Conservation (phyloP, 2,888 invertebrate genomes). For the Dryobota labecula region DNA sequence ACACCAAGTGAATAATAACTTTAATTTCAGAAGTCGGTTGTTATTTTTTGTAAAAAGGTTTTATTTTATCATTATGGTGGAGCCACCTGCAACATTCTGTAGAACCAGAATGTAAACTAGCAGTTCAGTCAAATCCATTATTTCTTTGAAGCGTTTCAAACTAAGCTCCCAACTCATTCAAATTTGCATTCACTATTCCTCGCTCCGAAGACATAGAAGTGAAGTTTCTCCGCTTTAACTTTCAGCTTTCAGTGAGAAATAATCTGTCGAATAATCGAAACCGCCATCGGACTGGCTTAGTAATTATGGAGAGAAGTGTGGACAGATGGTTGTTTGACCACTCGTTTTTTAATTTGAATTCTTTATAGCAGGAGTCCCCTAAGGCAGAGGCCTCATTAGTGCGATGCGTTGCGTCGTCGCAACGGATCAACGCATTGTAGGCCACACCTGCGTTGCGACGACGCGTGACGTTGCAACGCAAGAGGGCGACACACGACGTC, state of each 20-base stretch:
- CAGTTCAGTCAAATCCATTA: conserved; percentile 53
- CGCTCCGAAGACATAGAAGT: conserved; percentile 39
- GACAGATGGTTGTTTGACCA: conserved; percentile 3
- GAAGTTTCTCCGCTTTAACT: conserved; percentile 50
- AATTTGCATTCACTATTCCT: conserved; percentile 61
- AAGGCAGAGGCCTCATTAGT: no score
- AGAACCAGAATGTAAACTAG: conserved; percentile 47
- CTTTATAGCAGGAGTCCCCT: no score
- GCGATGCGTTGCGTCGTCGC: no score
- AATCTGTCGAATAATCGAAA: conserved; percentile 56
- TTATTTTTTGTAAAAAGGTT: no score
- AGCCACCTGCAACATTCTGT: conserved; percentile 6
- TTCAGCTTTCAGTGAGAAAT: conserved; percentile 49
- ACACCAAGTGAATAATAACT: no score
- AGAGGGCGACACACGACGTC: no score
- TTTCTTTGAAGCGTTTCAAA: conserved; percentile 49
- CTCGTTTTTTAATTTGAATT: conserved; percentile 4
- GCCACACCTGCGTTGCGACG: no score
- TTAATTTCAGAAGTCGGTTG: no score
- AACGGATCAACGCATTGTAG: no score
- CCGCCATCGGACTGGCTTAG: conserved; percentile 34
- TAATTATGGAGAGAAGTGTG: conserved; percentile 24
- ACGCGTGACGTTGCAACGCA: no score
- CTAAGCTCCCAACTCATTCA: conserved; percentile 55
- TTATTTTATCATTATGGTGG: not conserved